Evolutionary conservation across 2,888 invertebrate genomes (phyloP).

Genomic region (Allophyes oxyacanthae): DNA sequence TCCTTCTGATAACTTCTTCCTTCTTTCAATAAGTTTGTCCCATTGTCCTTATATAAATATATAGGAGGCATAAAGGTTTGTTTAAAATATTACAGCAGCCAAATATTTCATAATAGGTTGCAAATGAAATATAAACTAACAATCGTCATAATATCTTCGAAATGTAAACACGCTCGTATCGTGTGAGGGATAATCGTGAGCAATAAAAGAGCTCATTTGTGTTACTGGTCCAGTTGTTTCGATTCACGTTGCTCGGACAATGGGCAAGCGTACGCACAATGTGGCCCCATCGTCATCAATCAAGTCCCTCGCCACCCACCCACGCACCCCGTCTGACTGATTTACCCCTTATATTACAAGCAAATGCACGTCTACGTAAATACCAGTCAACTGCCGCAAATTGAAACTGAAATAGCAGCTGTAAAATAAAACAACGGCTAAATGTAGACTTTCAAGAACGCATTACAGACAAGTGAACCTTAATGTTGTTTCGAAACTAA

Average conservation of each 20-base stretch:
- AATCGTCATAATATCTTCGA: conserved; percentile 42
- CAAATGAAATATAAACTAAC: conserved; percentile 12
- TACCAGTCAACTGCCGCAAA: conserved; percentile 49
- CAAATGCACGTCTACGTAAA: conserved; percentile 64
- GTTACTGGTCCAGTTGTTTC: conserved; percentile 79
- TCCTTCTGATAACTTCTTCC: conserved; percentile 47
- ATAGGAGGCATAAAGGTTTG: conserved; percentile 13
- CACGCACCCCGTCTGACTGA: conserved; percentile 66
- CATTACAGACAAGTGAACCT: conserved; percentile 27
- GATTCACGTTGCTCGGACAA: conserved; percentile 81
- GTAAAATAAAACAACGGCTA: conserved; percentile 32
- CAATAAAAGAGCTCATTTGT: conserved; percentile 77
- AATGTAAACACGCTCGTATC: conserved; percentile 59
- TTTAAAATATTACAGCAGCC: conserved; percentile 4
- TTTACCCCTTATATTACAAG: conserved; percentile 70
- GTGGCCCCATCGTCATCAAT: conserved; percentile 81
- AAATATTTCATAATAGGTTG: conserved; percentile 1
- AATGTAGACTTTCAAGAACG: conserved; percentile 32
- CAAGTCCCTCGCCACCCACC: conserved; percentile 69
- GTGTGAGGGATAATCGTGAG: conserved; percentile 68
- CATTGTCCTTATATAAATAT: conserved; percentile 12
- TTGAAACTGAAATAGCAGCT: conserved; percentile 52
- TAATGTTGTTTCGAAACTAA: conserved; percentile 9
- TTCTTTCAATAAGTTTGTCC: conserved; percentile 29
- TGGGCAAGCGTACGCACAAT: conserved; percentile 78